phyloP scores from a whole-genome alignment of 1,140 invertebrate genomes.

The Apis cerana region DNA sequence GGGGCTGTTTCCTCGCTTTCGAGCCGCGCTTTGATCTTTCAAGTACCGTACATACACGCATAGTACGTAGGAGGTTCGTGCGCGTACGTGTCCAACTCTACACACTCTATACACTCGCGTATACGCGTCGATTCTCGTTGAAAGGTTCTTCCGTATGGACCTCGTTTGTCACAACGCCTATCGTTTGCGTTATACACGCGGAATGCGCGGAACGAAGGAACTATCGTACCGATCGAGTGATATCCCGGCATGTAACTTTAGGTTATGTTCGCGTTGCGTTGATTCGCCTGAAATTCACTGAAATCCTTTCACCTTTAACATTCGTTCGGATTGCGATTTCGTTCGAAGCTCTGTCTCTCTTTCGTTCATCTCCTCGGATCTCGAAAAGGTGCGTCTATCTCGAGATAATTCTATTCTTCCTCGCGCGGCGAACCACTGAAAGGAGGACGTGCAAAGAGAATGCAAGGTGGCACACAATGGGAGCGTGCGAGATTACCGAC shows the following conservation, averaged over 20 bases:
- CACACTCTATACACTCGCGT: too few relatives aligned
- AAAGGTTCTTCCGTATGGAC: constrained; percentile 11
- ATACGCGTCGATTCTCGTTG: background rate
- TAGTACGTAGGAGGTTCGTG: background rate
- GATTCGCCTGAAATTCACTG: background rate
- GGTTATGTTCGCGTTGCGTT: background rate
- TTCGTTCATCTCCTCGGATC: too few relatives aligned
- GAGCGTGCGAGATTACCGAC: background rate
- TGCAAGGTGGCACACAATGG: constrained; percentile 9
- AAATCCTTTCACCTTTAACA: too few relatives aligned
- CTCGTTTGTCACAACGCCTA: constrained; percentile 3
- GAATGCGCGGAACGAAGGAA: background rate
- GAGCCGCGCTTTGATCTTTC: constrained; percentile 24
- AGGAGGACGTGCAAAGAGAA: background rate
- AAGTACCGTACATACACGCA: background rate
- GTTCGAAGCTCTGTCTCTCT: too few relatives aligned
- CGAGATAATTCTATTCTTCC: background rate
- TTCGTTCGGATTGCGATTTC: too few relatives aligned
- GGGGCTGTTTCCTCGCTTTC: background rate
- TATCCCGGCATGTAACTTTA: background rate
- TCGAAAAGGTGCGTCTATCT: background rate
- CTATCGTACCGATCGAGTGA: background rate
- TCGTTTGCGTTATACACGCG: background rate
- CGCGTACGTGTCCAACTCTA: too few relatives aligned
- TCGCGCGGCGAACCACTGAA: too few relatives aligned